Evolutionary conservation across 2,113 vertebrate genomes (phyloP), one percentile per base, ranked within the genome.

Genomic region (Pachycephala philippinensis): DNA sequence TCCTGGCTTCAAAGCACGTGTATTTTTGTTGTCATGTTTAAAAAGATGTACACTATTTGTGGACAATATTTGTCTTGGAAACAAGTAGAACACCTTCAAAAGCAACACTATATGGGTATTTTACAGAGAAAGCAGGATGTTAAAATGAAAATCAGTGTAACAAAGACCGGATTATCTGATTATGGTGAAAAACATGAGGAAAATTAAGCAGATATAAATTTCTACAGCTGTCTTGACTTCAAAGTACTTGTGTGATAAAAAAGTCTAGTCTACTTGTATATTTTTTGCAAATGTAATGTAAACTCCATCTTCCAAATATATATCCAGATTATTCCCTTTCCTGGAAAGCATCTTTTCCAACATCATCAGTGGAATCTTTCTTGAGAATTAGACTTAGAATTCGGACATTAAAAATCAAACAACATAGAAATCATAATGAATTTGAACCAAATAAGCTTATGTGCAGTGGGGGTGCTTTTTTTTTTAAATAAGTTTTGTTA

Each of bases 381-480:
- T 68, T 35, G 7, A 35, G 8, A 86, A 59, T 35, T 56, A 33
- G 4, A 61, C 26, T 71, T 79, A 1, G 3, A 71, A n/a, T 4
- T 27, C 39, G 9, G 6, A 56, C 9, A n/a, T 52, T 53, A 72
- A 61, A 74, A 87, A 30, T 44, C 9, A 64, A 61, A 59, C 10
- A n/a, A 18, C 22, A 26, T 7, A 26, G 7, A 80, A 85, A 76
- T 39, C 3, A 35, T 31, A 50, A 59, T 33, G 18, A 50, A 4
- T 12, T 65, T 24, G 15, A 84, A 53, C 0, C 1, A 56, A 79
- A 86, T 42, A 11, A 27, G 4, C 11, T 87, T n/a, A n/a, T 14
- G 12, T 61, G 15, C 2, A 19, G 17, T 23, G 1, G 9, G n/a
- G 2, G 2, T 45, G 7, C 1, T 52, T 56, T 57, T 27, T 3